Conservation (phyloP, 2,797 vertebrate genomes). For the Acipenser ruthenus region DNA sequence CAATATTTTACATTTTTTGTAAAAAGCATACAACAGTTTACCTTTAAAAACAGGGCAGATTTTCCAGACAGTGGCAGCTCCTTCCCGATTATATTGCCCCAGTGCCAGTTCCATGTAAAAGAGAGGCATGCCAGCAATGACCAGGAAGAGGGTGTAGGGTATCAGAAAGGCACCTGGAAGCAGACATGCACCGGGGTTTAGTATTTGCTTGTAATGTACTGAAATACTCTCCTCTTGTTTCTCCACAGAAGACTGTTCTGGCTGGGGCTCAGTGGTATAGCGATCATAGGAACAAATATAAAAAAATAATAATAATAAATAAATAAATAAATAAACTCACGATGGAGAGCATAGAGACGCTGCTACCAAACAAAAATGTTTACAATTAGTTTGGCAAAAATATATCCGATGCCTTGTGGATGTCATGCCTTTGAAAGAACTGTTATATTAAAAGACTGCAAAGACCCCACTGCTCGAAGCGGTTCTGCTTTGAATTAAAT, state of each 20-base stretch:
- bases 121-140: constrained; percentile 96
- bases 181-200: constrained; percentile 9
- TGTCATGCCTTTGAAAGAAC: no score
- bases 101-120: constrained; percentile 98
- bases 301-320: not conserved
- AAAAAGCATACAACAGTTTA: constrained; percentile 35
- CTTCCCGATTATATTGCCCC: constrained; percentile 94
- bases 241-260: no score
- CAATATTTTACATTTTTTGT: no score
- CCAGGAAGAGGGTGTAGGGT: constrained; percentile 88
- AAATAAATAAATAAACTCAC: no score
- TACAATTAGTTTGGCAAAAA: not conserved
- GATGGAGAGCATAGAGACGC: no score
- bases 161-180: constrained; percentile 91
- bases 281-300: no score
- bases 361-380: not conserved
- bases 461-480: no score
- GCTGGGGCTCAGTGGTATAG: no score
- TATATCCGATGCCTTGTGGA: not conserved
- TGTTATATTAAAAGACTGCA: no score
- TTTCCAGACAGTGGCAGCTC: constrained; percentile 97
- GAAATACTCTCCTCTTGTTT: not conserved
- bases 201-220: not conserved
- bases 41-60: constrained; percentile 98
- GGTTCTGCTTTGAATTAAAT: no score